Evolutionary conservation across 92 coral and sea anemone species (phyloP), one percentile per base, ranked within the genome.

Genomic region (Zoanthus gigantus): DNA sequence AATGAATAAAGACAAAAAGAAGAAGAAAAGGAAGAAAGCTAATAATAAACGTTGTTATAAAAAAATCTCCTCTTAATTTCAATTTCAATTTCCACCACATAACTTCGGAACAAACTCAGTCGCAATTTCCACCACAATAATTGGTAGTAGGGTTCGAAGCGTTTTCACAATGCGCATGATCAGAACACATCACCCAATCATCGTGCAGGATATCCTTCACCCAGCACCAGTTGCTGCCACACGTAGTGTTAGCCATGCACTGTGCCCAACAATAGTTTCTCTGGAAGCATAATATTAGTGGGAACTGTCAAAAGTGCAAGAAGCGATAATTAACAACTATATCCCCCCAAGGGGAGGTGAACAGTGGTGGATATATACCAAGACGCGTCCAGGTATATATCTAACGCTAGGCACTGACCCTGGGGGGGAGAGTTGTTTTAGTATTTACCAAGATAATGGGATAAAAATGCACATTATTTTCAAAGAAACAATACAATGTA

Each of bases 151-250:
- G 84, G 9, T 63, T 56, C 2, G 84, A 60, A 0, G 74, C 84
- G 5, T 48, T 7, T 66, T 60, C 53, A 61, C 84, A 79, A 47
- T 37, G 53, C 56, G n/a, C 56, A 47, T 63, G 16, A 13, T 61
- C 37, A 10, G 50, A 37, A 60, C 84, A 79, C 15, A 32, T 9
- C 28, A 79, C 73, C 84, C 84, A 79, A 7, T 61, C 84, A 37
- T 79, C 84, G 28, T 79, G 28, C 14, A 11, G 4, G 30, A 79
- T 61, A 14, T 47, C 73, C 42, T 79, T 79, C 42, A 79, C 17
- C 84, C 84, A 79, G 72, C 84, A 79, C 84, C 84, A 79, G 57
- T 79, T 79, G 9, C 84, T 65, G 13, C 84, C 58, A 44, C 84
- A 61, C 10, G 9, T 72, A 4, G 16, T 44, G 16, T 14, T 28